Evolutionary conservation across 2,888 invertebrate species (phyloP), one percentile per base, ranked within the genome.

Genomic region (Caenorhabditis imperialis): DNA sequence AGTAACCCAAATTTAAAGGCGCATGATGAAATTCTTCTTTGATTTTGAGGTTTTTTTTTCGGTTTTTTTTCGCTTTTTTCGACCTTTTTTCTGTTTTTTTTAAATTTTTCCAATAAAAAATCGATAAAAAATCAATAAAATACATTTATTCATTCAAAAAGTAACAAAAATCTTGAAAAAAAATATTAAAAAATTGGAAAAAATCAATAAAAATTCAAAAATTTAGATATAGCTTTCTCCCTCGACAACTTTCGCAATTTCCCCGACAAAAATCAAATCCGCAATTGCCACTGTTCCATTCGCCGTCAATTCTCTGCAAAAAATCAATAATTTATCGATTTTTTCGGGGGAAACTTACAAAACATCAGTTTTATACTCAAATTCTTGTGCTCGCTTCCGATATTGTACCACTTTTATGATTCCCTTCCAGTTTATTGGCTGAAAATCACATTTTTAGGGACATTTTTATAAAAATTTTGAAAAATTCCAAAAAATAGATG

Each of bases 231-330:
- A 30, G 6, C 30, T 25, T 47, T 27, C 38, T 14, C 33, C 48
- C n/a, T 23, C 14, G 10, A 42, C 23, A 33, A 14, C 45, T 16
- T 2, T 7, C 25, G 14, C 37, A 30, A 23, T 38, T 42, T 35
- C 18, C 44, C 5, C 25, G 2, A 33, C 30, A 0, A 20, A 38
- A 4, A 20, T 27, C 25, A 63, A 25, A 6, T 33, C 14, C 18
- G 54, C 37, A 5, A 47, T 18, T 7, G 63, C 63, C n/a, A 65
- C 55, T 65, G 54, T 54, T 5, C 63, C 63, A 35, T 65, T 65
- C 35, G 38, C 55, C n/a, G 63, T 38, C 22, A 63, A n/a, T 33
- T 54, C 54, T 30, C 63, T 63, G 63, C 54, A 63, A 63, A 5
- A 23, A 20, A 27, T 47, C 27, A 7, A 16, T n/a, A 10, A 23